Percentiles rank a stretch among this genome's conserved stretches.
Conservation (phyloP, 2,888 invertebrate species). For the Synergus laeviventris region DNA sequence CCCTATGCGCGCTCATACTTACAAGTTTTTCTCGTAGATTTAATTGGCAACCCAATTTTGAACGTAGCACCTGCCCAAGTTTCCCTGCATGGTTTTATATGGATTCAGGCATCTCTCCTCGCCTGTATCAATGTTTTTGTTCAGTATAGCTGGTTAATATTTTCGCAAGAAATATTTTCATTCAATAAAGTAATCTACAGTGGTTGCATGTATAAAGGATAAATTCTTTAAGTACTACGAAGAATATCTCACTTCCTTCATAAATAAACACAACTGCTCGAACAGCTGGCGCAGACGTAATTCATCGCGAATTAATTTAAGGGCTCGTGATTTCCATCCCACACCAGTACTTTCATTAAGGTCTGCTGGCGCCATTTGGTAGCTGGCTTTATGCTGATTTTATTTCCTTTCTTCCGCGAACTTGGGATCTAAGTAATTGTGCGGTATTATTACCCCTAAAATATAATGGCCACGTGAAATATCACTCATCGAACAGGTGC, state of each 20-base stretch:
- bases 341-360: slow-evolving; percentile 75
- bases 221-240: slow-evolving; percentile 46
- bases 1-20: no score
- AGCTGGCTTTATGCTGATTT: slow-evolving; percentile 75
- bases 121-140: no score
- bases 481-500: slow-evolving; percentile 68
- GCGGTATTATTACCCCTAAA: slow-evolving; percentile 71
- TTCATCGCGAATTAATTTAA: slow-evolving; percentile 77
- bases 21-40: no score
- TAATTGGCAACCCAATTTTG: no score
- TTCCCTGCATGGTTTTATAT: no score
- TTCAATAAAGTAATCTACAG: no score
- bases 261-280: slow-evolving; percentile 76
- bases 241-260: slow-evolving; percentile 73
- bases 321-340: slow-evolving; percentile 67
- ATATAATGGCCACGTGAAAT: slow-evolving; percentile 71
- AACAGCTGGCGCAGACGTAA: slow-evolving; percentile 76
- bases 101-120: no score
- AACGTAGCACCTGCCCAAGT: no score
- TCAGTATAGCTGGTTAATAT: no score
- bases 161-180: no score
- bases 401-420: slow-evolving; percentile 75
- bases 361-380: slow-evolving; percentile 75
- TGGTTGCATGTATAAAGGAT: slow-evolving; percentile 45
- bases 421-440: slow-evolving; percentile 73